These are phyloP conservation scores for Adineta ricciae DNA, from an alignment of 2,888 invertebrate species.

Conservation along the genomic window DNA sequence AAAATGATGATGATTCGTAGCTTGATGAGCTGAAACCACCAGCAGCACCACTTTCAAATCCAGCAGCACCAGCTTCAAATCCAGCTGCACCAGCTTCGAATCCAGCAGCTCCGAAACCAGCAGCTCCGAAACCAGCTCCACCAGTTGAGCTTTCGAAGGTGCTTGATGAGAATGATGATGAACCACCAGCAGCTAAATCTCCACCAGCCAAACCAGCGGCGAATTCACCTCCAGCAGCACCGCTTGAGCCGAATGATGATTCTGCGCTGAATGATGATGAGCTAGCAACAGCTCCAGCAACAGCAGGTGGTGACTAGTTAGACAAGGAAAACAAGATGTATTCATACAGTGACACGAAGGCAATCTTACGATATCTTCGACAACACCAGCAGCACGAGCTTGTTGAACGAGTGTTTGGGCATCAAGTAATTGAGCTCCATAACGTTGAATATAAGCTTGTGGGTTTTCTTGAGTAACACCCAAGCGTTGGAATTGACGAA, in stretches of 20 bases:
- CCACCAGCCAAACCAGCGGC: not conserved
- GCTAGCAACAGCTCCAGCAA: not conserved
- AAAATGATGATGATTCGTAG: not conserved
- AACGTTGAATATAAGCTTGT: slow-evolving; percentile 20
- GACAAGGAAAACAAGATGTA: not conserved
- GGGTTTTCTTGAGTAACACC: slow-evolving; percentile 28
- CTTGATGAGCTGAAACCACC: not conserved
- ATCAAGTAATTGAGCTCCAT: slow-evolving; percentile 1
- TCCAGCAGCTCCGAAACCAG: not conserved
- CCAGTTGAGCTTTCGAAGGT: not conserved
- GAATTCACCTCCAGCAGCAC: not conserved
- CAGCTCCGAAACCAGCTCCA: not conserved
- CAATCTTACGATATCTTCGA: slow-evolving; percentile 11
- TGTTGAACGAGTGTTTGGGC: not conserved
- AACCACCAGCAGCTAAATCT: not conserved
- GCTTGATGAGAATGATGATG: not conserved
- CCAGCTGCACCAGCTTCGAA: not conserved
- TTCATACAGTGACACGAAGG: not conserved
- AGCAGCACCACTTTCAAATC: not conserved
- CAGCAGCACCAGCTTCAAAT: not conserved
- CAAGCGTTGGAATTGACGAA: slow-evolving; percentile 23
- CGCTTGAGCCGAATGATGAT: not conserved
- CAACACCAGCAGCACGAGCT: slow-evolving; percentile 14
- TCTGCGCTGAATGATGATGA: not conserved
- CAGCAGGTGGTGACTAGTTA: not conserved